These are phyloP conservation scores for Nothocercus julius DNA, from an alignment of 2,113 vertebrate genomes.

Conservation along the genomic window DNA sequence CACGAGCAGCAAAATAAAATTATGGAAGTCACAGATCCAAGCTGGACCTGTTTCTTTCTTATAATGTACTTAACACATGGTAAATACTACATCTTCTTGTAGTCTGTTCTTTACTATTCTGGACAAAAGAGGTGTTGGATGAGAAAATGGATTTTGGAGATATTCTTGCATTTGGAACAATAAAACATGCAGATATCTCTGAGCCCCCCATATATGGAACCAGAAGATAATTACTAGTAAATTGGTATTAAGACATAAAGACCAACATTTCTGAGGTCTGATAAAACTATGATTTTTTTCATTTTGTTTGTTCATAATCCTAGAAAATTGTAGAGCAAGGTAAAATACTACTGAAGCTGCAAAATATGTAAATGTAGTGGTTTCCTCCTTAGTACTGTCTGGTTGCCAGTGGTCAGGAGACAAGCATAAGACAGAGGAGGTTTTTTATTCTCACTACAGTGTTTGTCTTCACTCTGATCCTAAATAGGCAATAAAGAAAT, in stretches of 20 bases:
- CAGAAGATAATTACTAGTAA: background rate
- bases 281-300: background rate
- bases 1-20: slow-evolving; percentile 13
- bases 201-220: background rate
- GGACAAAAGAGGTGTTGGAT: background rate
- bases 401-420: background rate
- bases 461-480: background rate
- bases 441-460: background rate
- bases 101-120: background rate
- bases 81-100: background rate
- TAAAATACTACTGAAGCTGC: background rate
- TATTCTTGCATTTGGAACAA: background rate
- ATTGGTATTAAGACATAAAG: background rate
- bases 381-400: background rate
- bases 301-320: background rate
- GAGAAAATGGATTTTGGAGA: background rate
- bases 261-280: background rate
- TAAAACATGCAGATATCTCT: background rate
- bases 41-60: background rate
- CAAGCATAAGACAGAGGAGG: background rate
- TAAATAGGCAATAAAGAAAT: background rate
- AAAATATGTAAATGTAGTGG: background rate
- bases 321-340: background rate
- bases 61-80: accelerated
- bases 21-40: background rate